Base-by-base conservation (phyloP, 2,113 vertebrate species). In the Zosterops lateralis region DNA sequence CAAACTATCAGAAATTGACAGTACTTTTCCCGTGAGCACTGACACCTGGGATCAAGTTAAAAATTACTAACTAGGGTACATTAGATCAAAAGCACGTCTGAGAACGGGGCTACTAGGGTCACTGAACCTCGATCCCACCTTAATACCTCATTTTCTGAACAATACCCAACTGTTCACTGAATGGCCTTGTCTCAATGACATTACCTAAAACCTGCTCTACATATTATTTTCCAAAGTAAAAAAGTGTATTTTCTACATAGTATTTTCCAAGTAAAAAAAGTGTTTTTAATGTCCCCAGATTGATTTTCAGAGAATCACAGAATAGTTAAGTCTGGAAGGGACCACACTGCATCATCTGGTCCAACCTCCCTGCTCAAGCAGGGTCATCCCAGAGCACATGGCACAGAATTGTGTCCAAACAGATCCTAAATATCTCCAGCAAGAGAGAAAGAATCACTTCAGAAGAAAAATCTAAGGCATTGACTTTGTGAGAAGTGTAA, bases 261-360 rank as follows among this genome's bases (percentile, higher is more conserved):
- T 95, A 93, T 74, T 91, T 93, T 96, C 62, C 66, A 87, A 93
- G 31, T 57, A 15, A 85, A 93, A 93, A 72, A 88, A 58, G 20
- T 57, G 25, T 22, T 92, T 89, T 96, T 84, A 91, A 91, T 84
- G 32, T 51, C 71, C 24, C 57, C 29, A 60, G 68, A 76, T 44
- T 83, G 21, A 72, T 94, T 92, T 83, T 81, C 53, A 53, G 29
- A 75, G 28, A 81, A 67, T 40, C 53, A 67, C 32, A 51, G 60
- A 45, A 60, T 25, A 7, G 15, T 22, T 19, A 45, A 6, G 6
- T 36, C 29, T 53, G 19, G 24, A 51, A 67, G 45, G 9, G 4
- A 74, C 13, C 16, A 40, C n/a, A 60, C 1, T 29, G 32, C 4
- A 3, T 45, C 22, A 38, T 38, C 38, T 29, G 28, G 60, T 60